Evolutionary conservation across 2,888 invertebrate species (phyloP).

Genomic region (Aphodius granarius): DNA sequence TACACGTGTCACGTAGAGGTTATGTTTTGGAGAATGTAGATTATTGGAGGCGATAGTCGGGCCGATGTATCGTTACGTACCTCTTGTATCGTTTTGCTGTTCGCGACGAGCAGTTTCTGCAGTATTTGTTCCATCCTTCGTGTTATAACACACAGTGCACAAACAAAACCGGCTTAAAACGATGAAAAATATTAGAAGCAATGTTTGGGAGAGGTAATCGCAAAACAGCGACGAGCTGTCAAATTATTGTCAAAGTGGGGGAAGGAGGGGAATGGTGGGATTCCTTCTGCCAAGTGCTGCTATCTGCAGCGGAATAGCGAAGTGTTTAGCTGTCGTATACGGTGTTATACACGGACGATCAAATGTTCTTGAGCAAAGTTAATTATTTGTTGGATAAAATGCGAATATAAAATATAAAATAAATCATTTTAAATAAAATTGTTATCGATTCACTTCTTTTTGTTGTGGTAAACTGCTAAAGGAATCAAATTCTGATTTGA

Average conservation of each 20-base stretch:
- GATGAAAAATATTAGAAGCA: slow-evolving; percentile 3
- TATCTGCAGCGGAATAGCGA: neutral
- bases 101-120: slow-evolving; percentile 61
- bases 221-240: neutral
- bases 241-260: neutral
- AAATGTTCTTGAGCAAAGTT: neutral
- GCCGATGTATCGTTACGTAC: slow-evolving; percentile 50
- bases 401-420: too few species aligned
- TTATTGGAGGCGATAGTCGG: slow-evolving; percentile 25
- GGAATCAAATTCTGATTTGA: too few species aligned
- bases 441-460: too few species aligned
- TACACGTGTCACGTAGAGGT: slow-evolving; percentile 35
- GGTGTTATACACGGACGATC: neutral
- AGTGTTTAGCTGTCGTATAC: neutral
- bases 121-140: slow-evolving; percentile 63
- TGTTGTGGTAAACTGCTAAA: too few species aligned
- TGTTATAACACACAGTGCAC: neutral
- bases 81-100: slow-evolving; percentile 63
- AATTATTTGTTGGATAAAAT: too few species aligned
- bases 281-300: neutral
- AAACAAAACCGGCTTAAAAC: slow-evolving; percentile 6
- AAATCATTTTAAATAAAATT: too few species aligned
- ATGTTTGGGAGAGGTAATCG: slow-evolving; percentile 5
- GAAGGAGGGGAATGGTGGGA: neutral
- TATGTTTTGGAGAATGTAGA: slow-evolving; percentile 21